Base-by-base conservation (phyloP, 2,113 vertebrate species). In the Semicossyphus pulcher region DNA sequence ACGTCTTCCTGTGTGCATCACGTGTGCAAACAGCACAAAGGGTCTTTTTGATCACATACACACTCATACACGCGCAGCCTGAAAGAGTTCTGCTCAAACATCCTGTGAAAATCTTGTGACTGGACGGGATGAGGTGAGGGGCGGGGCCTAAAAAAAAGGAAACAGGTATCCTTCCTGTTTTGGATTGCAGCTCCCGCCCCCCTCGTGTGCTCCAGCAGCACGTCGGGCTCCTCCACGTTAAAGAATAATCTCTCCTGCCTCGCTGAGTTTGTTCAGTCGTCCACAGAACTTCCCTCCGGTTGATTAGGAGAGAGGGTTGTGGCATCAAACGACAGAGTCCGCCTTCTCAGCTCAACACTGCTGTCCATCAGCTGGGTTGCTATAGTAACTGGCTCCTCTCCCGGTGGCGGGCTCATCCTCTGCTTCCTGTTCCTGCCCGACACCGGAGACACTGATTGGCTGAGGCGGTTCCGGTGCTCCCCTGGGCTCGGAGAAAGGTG, bases 321-420 rank as follows among this genome's bases (percentile, higher is more conserved):
- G 32, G 95, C 94, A 61, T 98, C 97, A 18, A 95, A 97, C 1
- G 97, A 98, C 0, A 96, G 95, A 36, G 97, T 97, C 81, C 97
- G 86, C 64, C 96, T 93, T 56, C 97, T 85, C 84, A 99, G 90
- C 25, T 93, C 92, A 53, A 92, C 91, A 76, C 93, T 88, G 78
- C 93, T 94, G 87, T 96, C 96, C 0, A 32, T 83, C n/a, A 76
- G 53, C 72, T 86, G 93, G 0, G 95, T 72, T 0, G 93, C 64
- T 18, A 69, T 76, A 41, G 90, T 59, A 6, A 88, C 63, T 0
- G 81, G 37, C 5, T 96, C 94, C 0, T 95, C 92, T 75, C 95
- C 95, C 10, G 91, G 65, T 0, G 96, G 97, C 73, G 97, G 97
- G 78, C 97, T 98, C 94, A 96, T 93, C 83, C 97, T 96, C 91